phyloP scores from a whole-genome alignment of 2,888 invertebrate species.

The Tinea pellionella region DNA sequence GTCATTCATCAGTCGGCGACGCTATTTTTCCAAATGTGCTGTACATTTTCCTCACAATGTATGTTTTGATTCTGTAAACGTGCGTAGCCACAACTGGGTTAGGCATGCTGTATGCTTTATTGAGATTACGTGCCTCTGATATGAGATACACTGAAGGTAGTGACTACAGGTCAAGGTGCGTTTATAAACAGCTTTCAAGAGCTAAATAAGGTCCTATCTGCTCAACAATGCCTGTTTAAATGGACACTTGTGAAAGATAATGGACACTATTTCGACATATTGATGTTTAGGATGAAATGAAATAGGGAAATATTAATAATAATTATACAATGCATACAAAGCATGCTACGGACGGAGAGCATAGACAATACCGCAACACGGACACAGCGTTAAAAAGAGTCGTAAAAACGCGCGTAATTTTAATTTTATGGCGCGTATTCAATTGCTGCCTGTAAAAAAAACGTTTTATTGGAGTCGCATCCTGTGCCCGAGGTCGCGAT shows the following conservation, averaged over 20 bases:
- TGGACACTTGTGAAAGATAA: background rate
- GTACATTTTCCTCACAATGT: constrained; percentile 6
- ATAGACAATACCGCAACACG: constrained; percentile 47
- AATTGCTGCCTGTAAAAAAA: constrained; percentile 66
- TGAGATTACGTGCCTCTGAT: constrained; percentile 65
- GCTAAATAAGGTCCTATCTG: constrained; percentile 45
- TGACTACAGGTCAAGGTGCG: constrained; percentile 53
- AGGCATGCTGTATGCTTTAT: constrained; percentile 57
- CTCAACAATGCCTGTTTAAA: background rate
- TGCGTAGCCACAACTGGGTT: constrained; percentile 47
- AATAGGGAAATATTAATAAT: too few species aligned
- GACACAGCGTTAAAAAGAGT: constrained; percentile 49
- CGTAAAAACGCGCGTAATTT: constrained; percentile 62
- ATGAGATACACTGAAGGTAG: constrained; percentile 48
- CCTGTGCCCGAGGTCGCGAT: constrained; percentile 60
- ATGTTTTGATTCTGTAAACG: constrained; percentile 6
- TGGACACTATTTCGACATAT: background rate
- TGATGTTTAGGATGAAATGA: too few species aligned
- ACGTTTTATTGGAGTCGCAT: constrained; percentile 62
- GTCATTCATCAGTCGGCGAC: constrained; percentile 4
- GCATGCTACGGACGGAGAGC: constrained; percentile 25
- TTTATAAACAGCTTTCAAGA: constrained; percentile 52
- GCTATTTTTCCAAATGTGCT: constrained; percentile 3
- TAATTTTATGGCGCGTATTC: constrained; percentile 60
- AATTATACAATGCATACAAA: background rate